Evolutionary conservation across 2,113 vertebrate species (phyloP).

Genomic region (Protobothrops mucrosquamatus): DNA sequence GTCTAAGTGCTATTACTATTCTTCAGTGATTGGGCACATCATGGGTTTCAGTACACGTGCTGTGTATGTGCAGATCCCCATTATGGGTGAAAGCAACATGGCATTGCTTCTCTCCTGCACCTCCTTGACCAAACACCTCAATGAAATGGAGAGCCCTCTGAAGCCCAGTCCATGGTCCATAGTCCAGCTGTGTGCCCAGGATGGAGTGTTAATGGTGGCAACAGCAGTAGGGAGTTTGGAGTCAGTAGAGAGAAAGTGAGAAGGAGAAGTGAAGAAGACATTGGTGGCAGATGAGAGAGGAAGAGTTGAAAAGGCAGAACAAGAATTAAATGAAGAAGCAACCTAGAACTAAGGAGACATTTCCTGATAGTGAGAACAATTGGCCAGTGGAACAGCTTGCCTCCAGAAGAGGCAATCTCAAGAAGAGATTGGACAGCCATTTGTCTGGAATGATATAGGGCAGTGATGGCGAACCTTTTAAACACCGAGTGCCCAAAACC

Average conservation of each 20-base stretch:
- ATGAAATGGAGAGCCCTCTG: background rate
- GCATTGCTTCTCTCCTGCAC: background rate
- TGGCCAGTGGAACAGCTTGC: no score
- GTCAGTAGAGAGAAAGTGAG: background rate
- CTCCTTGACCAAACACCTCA: background rate
- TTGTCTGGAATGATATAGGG: no score
- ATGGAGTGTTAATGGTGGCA: background rate
- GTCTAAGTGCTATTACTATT: no score
- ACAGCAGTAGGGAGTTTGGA: background rate
- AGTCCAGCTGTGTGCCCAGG: background rate
- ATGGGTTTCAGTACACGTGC: background rate
- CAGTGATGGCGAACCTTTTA: no score
- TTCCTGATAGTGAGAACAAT: no score
- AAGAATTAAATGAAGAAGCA: background rate
- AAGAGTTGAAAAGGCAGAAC: background rate
- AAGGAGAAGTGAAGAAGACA: background rate
- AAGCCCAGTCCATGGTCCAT: background rate
- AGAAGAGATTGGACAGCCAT: no score
- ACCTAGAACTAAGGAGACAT: no score
- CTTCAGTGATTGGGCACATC: background rate
- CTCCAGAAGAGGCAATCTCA: no score
- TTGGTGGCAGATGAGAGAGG: background rate
- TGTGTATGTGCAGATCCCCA: background rate
- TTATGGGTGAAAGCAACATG: background rate
- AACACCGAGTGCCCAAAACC: no score